These are phyloP conservation scores for Bellardia bayeri DNA, from an alignment of 2,888 invertebrate genomes.

Conservation along the genomic window DNA sequence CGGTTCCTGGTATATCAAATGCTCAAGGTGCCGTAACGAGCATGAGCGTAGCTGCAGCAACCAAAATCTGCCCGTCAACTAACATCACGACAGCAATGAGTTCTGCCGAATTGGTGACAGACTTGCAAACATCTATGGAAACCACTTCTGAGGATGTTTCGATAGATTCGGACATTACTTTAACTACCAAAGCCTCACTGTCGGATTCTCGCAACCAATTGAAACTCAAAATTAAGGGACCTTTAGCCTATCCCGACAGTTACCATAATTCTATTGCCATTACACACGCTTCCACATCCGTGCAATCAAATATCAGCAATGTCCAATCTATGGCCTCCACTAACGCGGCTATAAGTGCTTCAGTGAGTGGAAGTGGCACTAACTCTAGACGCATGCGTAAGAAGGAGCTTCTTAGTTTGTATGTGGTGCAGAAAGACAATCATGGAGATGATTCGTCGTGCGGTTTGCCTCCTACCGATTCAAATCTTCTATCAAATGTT, in stretches of 20 bases:
- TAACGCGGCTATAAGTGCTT: conserved; percentile 77
- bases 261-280: conserved; percentile 84
- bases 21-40: conserved; percentile 29
- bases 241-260: conserved; percentile 90
- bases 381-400: conserved; percentile 94
- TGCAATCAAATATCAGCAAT: conserved; percentile 75
- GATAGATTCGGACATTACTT: conserved; percentile 84
- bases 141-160: conserved; percentile 84
- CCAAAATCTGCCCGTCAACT: conserved; percentile 47
- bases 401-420: conserved; percentile 93
- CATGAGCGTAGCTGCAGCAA: conserved; percentile 16
- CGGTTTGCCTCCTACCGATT: conserved; percentile 85
- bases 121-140: conserved; percentile 82
- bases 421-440: conserved; percentile 92
- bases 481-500: conserved; percentile 80
- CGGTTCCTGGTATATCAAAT: conserved; percentile 56
- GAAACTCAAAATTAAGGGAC: conserved; percentile 96
- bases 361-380: conserved; percentile 85
- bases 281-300: conserved; percentile 74
- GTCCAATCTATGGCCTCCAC: conserved; percentile 78
- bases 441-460: conserved; percentile 91
- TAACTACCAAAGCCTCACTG: conserved; percentile 89
- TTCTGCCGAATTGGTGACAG: conserved; percentile 78
- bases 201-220: conserved; percentile 93
- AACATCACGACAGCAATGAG: conserved; percentile 68